Percentiles rank a stretch among this genome's conserved stretches.
Conservation (phyloP, 2,888 invertebrate genomes). For the Tenthredo mesomela region DNA sequence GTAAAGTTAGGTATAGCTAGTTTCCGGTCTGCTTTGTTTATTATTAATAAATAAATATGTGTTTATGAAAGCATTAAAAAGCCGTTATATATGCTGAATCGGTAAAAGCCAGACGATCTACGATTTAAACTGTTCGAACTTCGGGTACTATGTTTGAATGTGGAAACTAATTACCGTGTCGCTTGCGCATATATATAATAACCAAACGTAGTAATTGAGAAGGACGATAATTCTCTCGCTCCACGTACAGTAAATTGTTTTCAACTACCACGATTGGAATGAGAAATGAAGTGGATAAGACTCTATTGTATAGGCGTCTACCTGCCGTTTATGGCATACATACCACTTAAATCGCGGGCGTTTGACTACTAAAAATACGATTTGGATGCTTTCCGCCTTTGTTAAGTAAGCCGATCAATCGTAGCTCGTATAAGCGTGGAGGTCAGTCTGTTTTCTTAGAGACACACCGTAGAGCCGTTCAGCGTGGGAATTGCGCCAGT, state of each 20-base stretch:
- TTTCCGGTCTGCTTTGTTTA: slow-evolving; percentile 9
- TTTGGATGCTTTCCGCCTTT: slow-evolving; percentile 29
- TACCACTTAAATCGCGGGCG: neutral
- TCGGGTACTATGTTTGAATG: neutral
- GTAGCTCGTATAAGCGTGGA: neutral
- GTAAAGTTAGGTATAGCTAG: neutral
- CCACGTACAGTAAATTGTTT: neutral
- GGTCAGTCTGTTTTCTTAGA: slow-evolving; percentile 55
- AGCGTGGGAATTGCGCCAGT: slow-evolving; percentile 67
- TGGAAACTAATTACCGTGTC: neutral
- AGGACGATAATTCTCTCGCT: neutral
- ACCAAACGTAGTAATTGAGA: neutral
- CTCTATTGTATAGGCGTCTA: neutral
- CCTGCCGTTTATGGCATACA: slow-evolving; percentile 20
- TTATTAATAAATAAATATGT: slow-evolving; percentile 11
- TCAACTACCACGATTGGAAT: neutral
- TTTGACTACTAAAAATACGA: slow-evolving; percentile 37
- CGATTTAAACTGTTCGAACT: neutral
- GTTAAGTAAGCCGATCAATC: slow-evolving; percentile 29
- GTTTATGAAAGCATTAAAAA: neutral
- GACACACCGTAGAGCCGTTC: slow-evolving; percentile 62
- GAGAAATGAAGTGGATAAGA: neutral
- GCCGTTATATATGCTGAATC: neutral
- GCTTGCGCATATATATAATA: neutral
- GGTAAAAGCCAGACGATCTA: slow-evolving; percentile 12